phyloP scores from a whole-genome alignment of 35 echinoderm and acorn worm genomes.

The Patiria miniata region DNA sequence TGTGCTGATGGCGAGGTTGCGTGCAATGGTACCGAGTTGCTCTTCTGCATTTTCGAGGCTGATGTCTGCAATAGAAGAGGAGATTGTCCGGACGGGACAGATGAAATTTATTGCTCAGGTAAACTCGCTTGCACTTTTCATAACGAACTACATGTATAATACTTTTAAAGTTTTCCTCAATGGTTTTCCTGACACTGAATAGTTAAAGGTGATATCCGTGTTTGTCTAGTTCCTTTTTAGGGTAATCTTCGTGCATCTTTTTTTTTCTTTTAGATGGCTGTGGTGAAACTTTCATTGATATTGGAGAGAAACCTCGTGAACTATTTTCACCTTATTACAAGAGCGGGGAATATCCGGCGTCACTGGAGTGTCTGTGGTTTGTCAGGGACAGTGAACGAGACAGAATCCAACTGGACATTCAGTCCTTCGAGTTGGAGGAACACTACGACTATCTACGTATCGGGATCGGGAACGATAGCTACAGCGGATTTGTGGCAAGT shows the following conservation, averaged over 20 bases:
- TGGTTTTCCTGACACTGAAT: neutral
- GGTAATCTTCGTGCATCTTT: no score
- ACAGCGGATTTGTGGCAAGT: neutral
- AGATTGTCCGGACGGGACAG: neutral
- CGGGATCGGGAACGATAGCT: neutral
- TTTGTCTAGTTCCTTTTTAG: neutral
- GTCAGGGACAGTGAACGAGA: neutral
- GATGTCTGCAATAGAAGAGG: neutral
- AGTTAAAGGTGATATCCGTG: neutral
- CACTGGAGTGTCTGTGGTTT: neutral
- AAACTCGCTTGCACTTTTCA: neutral
- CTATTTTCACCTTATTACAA: neutral
- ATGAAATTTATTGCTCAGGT: slow-evolving; percentile 5
- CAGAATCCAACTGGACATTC: neutral
- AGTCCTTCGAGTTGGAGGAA: neutral
- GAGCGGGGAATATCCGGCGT: neutral
- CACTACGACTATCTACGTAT: neutral
- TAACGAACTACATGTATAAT: neutral
- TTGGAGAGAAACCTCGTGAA: neutral
- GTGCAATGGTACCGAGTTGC: neutral
- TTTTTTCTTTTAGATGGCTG: neutral
- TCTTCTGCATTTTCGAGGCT: neutral
- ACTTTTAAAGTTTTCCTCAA: neutral
- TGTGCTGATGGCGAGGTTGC: neutral
- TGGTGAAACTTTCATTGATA: neutral